phyloP scores from a whole-genome alignment of 2,797 vertebrate species.

The Xenentodon cancila region DNA sequence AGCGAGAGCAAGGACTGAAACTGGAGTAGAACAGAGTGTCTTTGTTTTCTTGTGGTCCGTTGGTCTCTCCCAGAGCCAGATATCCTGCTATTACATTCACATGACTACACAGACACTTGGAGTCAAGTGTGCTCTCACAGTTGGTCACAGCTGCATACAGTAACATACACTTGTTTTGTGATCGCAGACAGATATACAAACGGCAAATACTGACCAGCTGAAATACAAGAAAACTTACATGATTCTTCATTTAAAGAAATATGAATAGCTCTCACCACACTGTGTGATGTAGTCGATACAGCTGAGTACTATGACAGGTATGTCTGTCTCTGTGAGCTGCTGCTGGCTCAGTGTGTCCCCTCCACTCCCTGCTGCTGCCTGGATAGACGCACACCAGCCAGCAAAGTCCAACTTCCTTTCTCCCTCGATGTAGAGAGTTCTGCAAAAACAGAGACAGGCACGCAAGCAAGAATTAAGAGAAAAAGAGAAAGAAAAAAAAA shows the following conservation, averaged over 20 bases:
- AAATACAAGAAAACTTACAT: not conserved
- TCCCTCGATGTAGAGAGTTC: constrained; percentile 92
- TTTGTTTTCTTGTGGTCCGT: constrained; percentile 43
- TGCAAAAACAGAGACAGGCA: constrained; percentile 46
- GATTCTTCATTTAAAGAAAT: no score
- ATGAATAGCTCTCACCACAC: constrained; percentile 80
- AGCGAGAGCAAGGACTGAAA: constrained; percentile 14
- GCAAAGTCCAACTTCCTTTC: constrained; percentile 91
- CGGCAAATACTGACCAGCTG: not conserved
- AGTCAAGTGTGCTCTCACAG: constrained; percentile 9
- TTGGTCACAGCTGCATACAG: not conserved
- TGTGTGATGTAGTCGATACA: constrained; percentile 94
- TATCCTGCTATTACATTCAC: constrained; percentile 45
- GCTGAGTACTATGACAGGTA: constrained; percentile 91
- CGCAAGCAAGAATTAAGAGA: not conserved
- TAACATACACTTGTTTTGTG: no score
- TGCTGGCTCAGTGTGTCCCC: constrained; percentile 91
- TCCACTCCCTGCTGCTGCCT: constrained; percentile 87
- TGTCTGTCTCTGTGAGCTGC: constrained; percentile 91
- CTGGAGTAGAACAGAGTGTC: constrained; percentile 45
- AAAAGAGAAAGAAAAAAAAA: not conserved
- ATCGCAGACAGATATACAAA: not conserved
- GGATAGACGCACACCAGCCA: constrained; percentile 89
- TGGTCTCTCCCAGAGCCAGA: constrained; percentile 32
- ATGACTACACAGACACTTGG: constrained; percentile 31